Evolutionary conservation across 2,113 vertebrate genomes (phyloP).

Genomic region (Dromas ardeola): DNA sequence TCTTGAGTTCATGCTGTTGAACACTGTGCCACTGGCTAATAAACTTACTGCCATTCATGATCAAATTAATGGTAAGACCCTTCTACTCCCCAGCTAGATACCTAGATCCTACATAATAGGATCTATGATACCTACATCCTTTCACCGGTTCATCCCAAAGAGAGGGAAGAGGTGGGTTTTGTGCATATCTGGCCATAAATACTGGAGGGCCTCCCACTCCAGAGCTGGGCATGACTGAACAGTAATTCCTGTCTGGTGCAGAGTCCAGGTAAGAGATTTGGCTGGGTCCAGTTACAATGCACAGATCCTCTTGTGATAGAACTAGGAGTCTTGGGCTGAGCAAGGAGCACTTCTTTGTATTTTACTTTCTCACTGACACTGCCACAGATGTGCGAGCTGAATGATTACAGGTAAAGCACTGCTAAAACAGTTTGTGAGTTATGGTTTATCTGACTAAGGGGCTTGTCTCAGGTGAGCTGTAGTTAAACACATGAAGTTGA

Average conservation of each 20-base stretch:
- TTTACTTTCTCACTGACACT: background rate
- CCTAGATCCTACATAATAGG: background rate
- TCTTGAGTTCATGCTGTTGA: background rate
- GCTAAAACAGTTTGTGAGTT: background rate
- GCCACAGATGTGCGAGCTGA: background rate
- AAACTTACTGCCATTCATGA: background rate
- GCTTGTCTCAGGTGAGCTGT: background rate
- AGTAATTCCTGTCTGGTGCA: background rate
- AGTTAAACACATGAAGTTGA: background rate
- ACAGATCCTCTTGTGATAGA: background rate
- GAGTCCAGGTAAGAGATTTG: background rate
- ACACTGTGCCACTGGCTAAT: background rate
- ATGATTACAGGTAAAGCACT: background rate
- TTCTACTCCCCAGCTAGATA: background rate
- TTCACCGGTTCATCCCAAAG: background rate
- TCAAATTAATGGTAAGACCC: background rate
- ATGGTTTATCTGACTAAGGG: background rate
- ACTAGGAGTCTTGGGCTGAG: background rate
- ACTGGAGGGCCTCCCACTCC: background rate
- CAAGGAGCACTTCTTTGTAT: background rate
- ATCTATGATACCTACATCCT: background rate
- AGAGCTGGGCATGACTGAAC: background rate
- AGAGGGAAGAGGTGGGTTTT: background rate
- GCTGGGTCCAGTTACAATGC: background rate
- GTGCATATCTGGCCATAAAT: background rate